These are phyloP conservation scores for Teleogryllus oceanicus DNA, from an alignment of 2,888 invertebrate genomes.

Conservation along the genomic window DNA sequence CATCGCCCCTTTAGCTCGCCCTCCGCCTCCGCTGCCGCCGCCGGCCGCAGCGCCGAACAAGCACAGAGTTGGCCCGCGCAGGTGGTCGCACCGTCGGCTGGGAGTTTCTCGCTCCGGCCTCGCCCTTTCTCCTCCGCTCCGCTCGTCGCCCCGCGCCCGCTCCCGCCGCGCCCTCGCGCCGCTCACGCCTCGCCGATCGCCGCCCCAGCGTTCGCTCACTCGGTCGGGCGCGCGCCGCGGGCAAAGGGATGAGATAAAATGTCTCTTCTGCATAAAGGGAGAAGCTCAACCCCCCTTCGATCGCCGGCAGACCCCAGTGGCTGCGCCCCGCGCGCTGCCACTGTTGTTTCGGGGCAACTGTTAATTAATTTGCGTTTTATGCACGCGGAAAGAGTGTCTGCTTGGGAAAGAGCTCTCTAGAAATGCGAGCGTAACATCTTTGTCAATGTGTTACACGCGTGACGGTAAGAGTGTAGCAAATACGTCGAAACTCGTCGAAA, in stretches of 20 bases:
- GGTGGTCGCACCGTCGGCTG: neutral
- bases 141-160: neutral
- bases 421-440: no score
- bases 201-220: neutral
- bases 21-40: neutral
- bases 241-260: neutral
- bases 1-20: neutral
- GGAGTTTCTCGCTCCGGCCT: neutral
- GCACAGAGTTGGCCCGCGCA: neutral
- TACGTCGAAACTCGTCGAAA: no score
- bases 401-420: no score
- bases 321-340: no score
- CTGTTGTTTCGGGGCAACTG: no score
- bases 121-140: neutral
- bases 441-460: no score
- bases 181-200: neutral
- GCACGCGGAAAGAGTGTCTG: no score
- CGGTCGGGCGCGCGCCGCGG: neutral
- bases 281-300: neutral
- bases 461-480: no score
- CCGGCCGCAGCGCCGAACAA: constrained; percentile 1
- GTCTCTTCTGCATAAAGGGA: constrained; percentile 1
- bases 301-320: neutral
- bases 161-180: neutral
- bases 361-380: no score